Evolutionary conservation across 2,888 invertebrate genomes (phyloP), one percentile per base, ranked within the genome.

Genomic region (Opisthograptis luteolata): DNA sequence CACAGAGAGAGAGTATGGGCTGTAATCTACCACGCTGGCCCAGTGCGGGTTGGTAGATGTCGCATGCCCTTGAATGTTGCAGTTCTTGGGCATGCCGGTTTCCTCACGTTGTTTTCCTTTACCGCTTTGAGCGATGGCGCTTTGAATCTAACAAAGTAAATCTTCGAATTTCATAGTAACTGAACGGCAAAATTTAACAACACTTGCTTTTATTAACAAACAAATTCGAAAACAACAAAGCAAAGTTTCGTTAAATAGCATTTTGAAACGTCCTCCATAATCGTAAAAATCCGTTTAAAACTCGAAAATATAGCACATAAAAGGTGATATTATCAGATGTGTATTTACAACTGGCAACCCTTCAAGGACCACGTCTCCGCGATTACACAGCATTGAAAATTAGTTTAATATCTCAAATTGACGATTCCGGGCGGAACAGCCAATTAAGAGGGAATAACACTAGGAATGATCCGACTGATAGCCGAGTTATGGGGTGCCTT

Each of bases 321-420:
- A 45, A 2, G 6, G 30, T 15, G 24, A 8, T 37, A 42, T n/a
- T n/a, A n/a, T 44, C 24, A n/a, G 31, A 55, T 60, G n/a, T 55
- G 49, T 47, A 61, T 68, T 65, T 64, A 67, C 63, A 56, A 60
- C 43, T 32, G 49, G 39, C 49, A 59, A 62, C 47, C 43, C 67
- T 77, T 79, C 81, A 45, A 55, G 62, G 34, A 68, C 72, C 86
- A 83, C 84, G 85, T 86, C 81, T 79, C 73, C 73, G 61, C 85
- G 84, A 87, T 88, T 86, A 87, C 82, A 74, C 74, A 68, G 77
- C 89, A 88, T 88, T 86, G 87, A 87, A 88, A 88, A 90, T 90
- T 90, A 90, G 88, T 89, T 87, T 89, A 89, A 89, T 89, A 90
- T 87, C 89, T 84, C 77, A 80, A 89, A 90, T 89, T 87, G 89